These are phyloP conservation scores for Corticium candelabrum DNA, from an alignment of 37 sponge, comb jelly and placozoan species.

Conservation along the genomic window DNA sequence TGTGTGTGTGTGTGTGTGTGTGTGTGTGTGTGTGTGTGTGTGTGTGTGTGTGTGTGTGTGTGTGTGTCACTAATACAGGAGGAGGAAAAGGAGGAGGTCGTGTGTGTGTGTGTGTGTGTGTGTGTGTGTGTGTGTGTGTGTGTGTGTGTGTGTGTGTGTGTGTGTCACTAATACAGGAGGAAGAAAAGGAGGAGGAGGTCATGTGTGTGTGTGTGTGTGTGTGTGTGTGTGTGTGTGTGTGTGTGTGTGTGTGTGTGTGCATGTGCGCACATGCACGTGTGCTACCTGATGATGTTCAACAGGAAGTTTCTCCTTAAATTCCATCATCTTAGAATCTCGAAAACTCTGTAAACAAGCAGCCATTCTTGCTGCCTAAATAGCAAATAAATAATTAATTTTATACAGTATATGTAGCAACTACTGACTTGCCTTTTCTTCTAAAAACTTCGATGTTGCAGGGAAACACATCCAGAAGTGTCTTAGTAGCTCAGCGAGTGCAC, in stretches of 20 bases:
- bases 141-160: no score
- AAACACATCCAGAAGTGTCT: conserved; percentile 90
- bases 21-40: conserved; percentile 5
- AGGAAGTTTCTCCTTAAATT: neutral
- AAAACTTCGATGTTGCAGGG: conserved; percentile 44
- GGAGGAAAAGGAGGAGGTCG: no score
- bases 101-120: no score
- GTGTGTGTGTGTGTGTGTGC: conserved; percentile 33
- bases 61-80: neutral
- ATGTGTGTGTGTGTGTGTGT: no score
- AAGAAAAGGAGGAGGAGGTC: no score
- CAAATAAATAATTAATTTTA: neutral
- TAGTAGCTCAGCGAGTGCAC: conserved; percentile 61
- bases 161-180: no score
- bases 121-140: no score
- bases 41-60: conserved; percentile 5
- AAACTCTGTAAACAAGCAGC: neutral
- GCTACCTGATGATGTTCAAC: neutral
- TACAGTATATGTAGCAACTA: neutral
- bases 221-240: conserved; percentile 34
- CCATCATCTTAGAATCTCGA: neutral
- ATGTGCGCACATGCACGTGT: conserved; percentile 21
- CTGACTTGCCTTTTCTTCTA: conserved; percentile 61
- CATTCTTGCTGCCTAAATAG: neutral
- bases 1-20: conserved; percentile 5